These are phyloP conservation scores for Rhipidura dahli DNA, from an alignment of 2,113 vertebrate genomes.

Conservation along the genomic window DNA sequence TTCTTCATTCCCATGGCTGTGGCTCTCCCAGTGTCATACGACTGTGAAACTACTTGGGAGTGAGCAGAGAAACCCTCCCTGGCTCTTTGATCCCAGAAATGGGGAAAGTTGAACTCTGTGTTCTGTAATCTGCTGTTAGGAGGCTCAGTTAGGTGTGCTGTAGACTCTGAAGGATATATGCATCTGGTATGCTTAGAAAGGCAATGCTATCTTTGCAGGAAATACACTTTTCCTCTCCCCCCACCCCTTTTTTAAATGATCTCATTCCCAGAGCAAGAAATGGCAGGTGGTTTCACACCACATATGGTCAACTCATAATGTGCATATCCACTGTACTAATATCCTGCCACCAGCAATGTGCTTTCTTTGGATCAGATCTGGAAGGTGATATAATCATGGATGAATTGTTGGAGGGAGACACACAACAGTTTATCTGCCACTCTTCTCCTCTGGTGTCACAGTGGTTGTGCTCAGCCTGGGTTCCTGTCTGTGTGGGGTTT, in stretches of 20 bases:
- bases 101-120: not conserved
- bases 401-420: not conserved
- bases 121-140: not conserved
- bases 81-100: not conserved
- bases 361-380: not conserved
- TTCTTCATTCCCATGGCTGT: not conserved
- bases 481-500: not conserved
- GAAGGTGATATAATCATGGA: not conserved
- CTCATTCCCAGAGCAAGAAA: not conserved
- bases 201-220: not conserved
- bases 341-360: not conserved
- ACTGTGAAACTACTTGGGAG: not conserved
- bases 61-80: not conserved
- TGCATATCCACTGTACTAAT: not conserved
- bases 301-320: not conserved
- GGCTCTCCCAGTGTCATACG: not conserved
- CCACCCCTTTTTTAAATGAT: not conserved
- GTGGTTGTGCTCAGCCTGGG: rapidly evolving
- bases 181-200: not conserved
- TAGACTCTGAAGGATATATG: not conserved
- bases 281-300: conserved; percentile 24
- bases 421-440: not conserved
- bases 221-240: not conserved
- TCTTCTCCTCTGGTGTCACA: not conserved
- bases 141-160: not conserved